Evolutionary conservation across 2,888 invertebrate species (phyloP).

Genomic region (Callinectes sapidus): DNA sequence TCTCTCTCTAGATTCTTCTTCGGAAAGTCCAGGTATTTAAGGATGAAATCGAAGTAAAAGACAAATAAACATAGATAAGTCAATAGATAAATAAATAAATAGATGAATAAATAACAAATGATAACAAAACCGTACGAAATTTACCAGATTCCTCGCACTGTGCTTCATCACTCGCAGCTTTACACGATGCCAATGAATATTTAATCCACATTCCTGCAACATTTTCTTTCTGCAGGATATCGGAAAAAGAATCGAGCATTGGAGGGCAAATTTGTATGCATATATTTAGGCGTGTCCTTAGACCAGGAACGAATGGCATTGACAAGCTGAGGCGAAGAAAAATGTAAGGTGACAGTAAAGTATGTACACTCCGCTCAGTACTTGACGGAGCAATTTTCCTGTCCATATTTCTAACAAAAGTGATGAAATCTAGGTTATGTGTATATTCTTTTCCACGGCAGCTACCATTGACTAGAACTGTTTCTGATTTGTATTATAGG

Average conservation of each 20-base stretch:
- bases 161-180: background rate
- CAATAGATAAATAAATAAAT: background rate
- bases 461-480: too few species aligned
- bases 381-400: too few species aligned
- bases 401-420: too few species aligned
- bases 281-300: background rate
- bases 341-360: background rate
- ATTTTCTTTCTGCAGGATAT: background rate
- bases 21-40: background rate
- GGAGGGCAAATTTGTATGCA: background rate
- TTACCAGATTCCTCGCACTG: background rate
- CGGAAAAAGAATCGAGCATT: background rate
- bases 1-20: background rate
- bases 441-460: too few species aligned
- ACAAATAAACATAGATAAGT: background rate
- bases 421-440: too few species aligned
- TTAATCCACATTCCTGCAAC: background rate
- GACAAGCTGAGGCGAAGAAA: background rate
- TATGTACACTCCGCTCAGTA: too few species aligned
- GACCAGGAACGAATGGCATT: background rate
- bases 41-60: background rate
- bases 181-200: background rate
- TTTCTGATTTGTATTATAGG: too few species aligned
- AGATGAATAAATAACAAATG: background rate
- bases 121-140: background rate